A percentile compares a stretch with the other conserved stretches of the same genome.
These are phyloP conservation scores for Drosophila bocki DNA, from an alignment of 1,140 invertebrate species.

Conservation along the genomic window DNA sequence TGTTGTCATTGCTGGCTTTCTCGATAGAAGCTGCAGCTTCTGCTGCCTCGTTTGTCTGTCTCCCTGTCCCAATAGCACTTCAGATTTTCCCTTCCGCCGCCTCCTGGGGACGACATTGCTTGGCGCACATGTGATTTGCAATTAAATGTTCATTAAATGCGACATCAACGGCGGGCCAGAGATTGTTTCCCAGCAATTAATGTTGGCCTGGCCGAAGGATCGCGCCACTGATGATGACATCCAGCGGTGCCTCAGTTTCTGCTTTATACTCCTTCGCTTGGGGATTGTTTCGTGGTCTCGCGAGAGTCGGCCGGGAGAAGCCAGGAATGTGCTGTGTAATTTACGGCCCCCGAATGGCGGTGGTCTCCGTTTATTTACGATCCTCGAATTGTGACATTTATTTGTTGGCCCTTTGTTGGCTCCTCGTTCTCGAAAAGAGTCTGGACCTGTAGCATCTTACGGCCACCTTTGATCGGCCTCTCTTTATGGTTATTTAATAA, in stretches of 20 bases:
- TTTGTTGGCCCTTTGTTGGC: slow-evolving; percentile 36
- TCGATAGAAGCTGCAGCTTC: not conserved
- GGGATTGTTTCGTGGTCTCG: slow-evolving; percentile 12
- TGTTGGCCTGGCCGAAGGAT: slow-evolving; percentile 42
- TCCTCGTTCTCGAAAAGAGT: not conserved
- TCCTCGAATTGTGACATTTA: slow-evolving; percentile 75
- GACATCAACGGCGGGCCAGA: slow-evolving; percentile 55
- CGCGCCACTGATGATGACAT: slow-evolving; percentile 71
- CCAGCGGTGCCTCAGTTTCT: slow-evolving; percentile 33
- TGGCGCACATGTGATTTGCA: slow-evolving; percentile 68
- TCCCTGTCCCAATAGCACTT: slow-evolving; percentile 60
- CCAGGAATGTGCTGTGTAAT: slow-evolving; percentile 72
- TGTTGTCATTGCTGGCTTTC: no score
- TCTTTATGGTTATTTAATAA: slow-evolving; percentile 63
- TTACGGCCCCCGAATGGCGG: slow-evolving; percentile 43
- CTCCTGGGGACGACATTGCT: slow-evolving; percentile 32
- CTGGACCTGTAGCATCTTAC: slow-evolving; percentile 44
- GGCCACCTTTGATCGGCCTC: slow-evolving; percentile 33
- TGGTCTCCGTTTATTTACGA: slow-evolving; percentile 67
- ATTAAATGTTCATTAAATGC: slow-evolving; percentile 79
- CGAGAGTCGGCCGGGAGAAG: not conserved
- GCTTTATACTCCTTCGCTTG: not conserved
- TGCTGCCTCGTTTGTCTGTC: slow-evolving; percentile 56
- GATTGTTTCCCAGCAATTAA: slow-evolving; percentile 71
- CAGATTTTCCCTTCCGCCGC: slow-evolving; percentile 7